Percentiles rank a stretch among this genome's conserved stretches.
Conservation (phyloP, 2,888 invertebrate species). For the Drosophila siamana region DNA sequence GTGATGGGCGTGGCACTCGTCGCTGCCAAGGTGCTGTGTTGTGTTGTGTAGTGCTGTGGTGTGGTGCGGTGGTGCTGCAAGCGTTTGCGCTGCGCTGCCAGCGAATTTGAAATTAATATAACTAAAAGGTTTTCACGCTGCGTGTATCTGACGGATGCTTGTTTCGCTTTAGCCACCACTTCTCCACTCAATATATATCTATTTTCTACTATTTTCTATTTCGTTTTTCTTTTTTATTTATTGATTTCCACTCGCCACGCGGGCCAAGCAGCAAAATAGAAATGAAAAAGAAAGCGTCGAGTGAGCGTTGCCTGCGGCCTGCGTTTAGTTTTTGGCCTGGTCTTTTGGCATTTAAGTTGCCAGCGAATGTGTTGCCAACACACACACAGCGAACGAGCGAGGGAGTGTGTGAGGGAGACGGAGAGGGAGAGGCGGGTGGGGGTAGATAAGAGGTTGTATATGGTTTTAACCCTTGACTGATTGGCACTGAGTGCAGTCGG, state of each 20-base stretch:
- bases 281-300: slow-evolving; percentile 9
- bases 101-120: slow-evolving; percentile 80
- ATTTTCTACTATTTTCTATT: slow-evolving; percentile 13
- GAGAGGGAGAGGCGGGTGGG: too few relatives aligned
- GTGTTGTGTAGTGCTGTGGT: not conserved
- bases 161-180: slow-evolving; percentile 11
- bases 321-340: slow-evolving; percentile 46
- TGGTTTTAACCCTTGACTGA: slow-evolving; percentile 51
- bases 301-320: slow-evolving; percentile 48
- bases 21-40: slow-evolving; percentile 10
- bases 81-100: slow-evolving; percentile 16
- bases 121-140: slow-evolving; percentile 77
- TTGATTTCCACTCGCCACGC: slow-evolving; percentile 62
- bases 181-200: not conserved
- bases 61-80: slow-evolving; percentile 14
- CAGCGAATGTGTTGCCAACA: slow-evolving; percentile 30
- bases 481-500: slow-evolving; percentile 29
- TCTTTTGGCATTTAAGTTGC: slow-evolving; percentile 38
- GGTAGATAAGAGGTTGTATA: slow-evolving; percentile 13
- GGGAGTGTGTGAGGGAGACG: not conserved
- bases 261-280: slow-evolving; percentile 15
- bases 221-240: slow-evolving; percentile 48
- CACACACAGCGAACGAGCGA: slow-evolving; percentile 8
- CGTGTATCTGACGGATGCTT: slow-evolving; percentile 67
- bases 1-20: slow-evolving; percentile 28